Conservation (phyloP, 2,797 vertebrate species). For the Hafferia zeledoni region DNA sequence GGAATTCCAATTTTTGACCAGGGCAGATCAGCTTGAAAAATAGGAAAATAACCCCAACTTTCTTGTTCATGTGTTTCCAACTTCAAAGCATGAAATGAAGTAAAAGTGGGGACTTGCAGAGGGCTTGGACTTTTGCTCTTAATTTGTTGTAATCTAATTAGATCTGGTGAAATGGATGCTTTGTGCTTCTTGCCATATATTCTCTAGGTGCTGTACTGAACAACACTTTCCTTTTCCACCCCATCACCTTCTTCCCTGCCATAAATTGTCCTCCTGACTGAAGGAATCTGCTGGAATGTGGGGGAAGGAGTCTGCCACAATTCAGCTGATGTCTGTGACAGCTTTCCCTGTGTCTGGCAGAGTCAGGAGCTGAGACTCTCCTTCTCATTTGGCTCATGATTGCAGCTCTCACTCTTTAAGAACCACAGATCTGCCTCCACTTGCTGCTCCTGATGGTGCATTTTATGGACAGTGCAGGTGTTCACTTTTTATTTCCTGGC, state of each 20-base stretch:
- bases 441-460: not conserved
- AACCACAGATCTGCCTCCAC: not conserved
- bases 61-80: not conserved
- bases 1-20: not conserved
- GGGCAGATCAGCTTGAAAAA: not conserved
- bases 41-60: not conserved
- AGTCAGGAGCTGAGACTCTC: not conserved
- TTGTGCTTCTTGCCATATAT: accelerated
- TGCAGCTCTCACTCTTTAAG: not conserved
- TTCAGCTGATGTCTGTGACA: not conserved
- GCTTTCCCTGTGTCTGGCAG: not conserved
- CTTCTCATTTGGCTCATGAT: not conserved
- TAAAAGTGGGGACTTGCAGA: not conserved
- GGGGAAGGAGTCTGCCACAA: too few species aligned
- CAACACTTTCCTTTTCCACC: not conserved
- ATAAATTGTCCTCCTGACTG: accelerated
- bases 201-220: not conserved
- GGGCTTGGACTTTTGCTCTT: not conserved
- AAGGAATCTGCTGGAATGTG: accelerated
- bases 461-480: not conserved
- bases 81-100: not conserved
- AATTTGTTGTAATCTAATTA: accelerated
- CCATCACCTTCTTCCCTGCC: not conserved
- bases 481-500: not conserved
- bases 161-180: not conserved